Evolutionary conservation across 92 coral and sea anemone species (phyloP).

Genomic region (Porites rus): DNA sequence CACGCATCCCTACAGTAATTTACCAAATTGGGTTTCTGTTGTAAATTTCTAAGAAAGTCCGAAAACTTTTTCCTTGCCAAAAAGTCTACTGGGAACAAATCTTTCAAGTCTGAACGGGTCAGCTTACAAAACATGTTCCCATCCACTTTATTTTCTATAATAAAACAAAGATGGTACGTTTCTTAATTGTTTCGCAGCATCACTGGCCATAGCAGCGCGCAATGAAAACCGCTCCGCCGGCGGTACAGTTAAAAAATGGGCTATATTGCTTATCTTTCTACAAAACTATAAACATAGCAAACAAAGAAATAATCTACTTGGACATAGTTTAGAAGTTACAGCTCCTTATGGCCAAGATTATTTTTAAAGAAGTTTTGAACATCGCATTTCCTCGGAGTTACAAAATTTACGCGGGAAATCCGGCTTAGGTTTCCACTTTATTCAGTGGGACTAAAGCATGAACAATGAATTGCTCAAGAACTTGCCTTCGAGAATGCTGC

Average conservation of each 20-base stretch:
- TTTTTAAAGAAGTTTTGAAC: no score
- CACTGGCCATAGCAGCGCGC: no score
- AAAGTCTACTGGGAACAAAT: slow-evolving; percentile 1
- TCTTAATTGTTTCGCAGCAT: background rate
- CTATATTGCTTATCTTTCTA: no score
- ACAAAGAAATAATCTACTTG: no score
- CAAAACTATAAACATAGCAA: no score
- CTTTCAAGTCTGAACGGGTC: slow-evolving; percentile 3
- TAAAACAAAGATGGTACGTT: background rate
- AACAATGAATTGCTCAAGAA: slow-evolving; percentile 6
- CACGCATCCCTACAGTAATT: background rate
- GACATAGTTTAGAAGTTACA: no score
- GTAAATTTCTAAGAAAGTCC: background rate
- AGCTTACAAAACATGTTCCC: background rate
- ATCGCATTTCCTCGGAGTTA: background rate
- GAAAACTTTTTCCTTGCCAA: slow-evolving; percentile 5
- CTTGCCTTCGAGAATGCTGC: slow-evolving; percentile 40
- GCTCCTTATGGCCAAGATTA: no score
- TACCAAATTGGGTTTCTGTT: no score
- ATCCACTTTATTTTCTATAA: slow-evolving; percentile 1
- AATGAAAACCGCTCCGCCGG: no score
- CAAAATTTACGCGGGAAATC: slow-evolving; percentile 10
- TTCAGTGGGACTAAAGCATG: background rate
- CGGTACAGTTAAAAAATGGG: no score
- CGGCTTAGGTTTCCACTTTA: no score